Base-by-base conservation (phyloP, 1,140 invertebrate genomes). In the Papilio helenus region DNA sequence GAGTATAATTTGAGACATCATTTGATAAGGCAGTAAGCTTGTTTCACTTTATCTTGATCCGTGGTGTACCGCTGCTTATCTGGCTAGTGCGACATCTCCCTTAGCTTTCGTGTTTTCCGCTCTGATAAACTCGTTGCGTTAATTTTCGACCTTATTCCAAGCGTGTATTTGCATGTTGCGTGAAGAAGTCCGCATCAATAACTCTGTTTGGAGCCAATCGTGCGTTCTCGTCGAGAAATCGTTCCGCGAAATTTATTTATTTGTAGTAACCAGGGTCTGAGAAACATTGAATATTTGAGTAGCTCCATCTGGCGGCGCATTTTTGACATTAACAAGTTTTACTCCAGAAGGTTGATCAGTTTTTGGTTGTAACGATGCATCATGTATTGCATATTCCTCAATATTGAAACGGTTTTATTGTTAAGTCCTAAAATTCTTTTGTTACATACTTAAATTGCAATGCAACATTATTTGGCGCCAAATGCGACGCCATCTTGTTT, bases 231-330 rank as follows among this genome's bases (percentile, higher is more conserved):
- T 85, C 90, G 85, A 83, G 83, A 87, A 82, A 88, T 89, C 84
- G 84, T 91, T 89, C 87, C 83, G 79, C 80, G 87, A 89, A 89
- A 58, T 73, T 79, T 83, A 58, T 77, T 86, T 84, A 84, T 84
- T 81, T 87, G 80, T 85, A 84, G 82, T 82, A 82, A 82, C 23
- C 72, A 44, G 76, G 46, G 79, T 88, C 86, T 88, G 79, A 86
- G 86, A 86, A 87, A 83, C 80, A 83, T 79, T 88, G 83, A 85
- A 88, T 86, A 88, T 87, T 87, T 86, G 80, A 85, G 80, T 34
- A 83, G 82, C 84, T 58, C 61, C 78, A 72, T 76, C 29, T 68
- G 26, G 65, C 61, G 29, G n/a, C 3, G 58, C 39, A 72, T 79
- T 82, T 46, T 80, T 72, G 72, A 79, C n/a, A 51, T 12, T 79